Evolutionary conservation across 2,113 vertebrate genomes (phyloP).

Genomic region (Mohoua ochrocephala): DNA sequence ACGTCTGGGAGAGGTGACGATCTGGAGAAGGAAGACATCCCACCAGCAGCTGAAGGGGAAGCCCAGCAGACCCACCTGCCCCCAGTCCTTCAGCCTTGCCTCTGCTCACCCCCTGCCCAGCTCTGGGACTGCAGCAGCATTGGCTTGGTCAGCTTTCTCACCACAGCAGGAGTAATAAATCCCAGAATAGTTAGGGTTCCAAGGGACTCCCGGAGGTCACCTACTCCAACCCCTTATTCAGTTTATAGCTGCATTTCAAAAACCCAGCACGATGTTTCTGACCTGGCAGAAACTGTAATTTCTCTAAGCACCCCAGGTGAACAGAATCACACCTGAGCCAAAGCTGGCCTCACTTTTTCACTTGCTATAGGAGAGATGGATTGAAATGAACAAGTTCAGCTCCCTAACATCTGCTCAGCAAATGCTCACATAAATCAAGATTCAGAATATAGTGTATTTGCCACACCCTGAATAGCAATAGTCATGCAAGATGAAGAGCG

Average conservation of each 20-base stretch:
- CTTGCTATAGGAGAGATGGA: neutral
- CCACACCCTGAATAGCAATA: conserved; percentile 25
- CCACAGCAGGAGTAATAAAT: neutral
- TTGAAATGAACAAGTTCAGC: neutral
- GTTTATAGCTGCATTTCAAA: neutral
- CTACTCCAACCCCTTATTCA: neutral
- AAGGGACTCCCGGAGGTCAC: neutral
- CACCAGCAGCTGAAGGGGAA: neutral
- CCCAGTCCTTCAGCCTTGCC: neutral
- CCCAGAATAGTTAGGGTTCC: neutral
- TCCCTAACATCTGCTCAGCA: conserved; percentile 30
- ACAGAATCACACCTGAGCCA: neutral
- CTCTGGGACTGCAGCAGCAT: fast-evolving
- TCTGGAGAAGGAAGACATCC: neutral
- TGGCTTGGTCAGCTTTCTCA: neutral
- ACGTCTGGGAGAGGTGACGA: neutral
- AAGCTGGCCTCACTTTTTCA: neutral
- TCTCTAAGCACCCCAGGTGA: neutral
- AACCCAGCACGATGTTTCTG: neutral
- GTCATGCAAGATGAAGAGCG: neutral
- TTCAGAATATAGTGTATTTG: neutral
- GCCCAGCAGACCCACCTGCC: fast-evolving
- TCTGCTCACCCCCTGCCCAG: neutral
- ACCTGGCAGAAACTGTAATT: neutral
- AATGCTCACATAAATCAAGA: conserved; percentile 42